Evolutionary conservation across 1,140 invertebrate species (phyloP).

Genomic region (Bilobella aurantiaca): DNA sequence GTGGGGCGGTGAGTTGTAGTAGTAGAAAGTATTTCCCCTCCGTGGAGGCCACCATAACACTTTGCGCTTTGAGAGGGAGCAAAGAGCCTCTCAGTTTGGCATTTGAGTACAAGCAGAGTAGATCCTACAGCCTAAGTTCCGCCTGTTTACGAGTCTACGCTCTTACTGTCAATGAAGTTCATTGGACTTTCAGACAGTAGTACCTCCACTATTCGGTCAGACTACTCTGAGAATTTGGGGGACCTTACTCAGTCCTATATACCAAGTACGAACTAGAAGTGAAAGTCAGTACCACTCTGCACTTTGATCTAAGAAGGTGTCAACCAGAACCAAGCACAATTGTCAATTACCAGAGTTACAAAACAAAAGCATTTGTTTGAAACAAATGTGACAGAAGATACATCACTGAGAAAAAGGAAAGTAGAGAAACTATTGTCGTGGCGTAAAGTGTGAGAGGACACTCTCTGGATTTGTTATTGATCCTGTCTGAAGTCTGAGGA

Average conservation of each 20-base stretch:
- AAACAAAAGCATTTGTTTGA: background rate
- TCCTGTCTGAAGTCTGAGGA: background rate
- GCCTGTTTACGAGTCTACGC: background rate
- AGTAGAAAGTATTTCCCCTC: background rate
- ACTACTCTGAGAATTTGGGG: too few species aligned
- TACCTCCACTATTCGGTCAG: too few species aligned
- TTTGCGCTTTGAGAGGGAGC: background rate
- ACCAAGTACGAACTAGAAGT: too few species aligned
- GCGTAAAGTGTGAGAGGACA: too few species aligned
- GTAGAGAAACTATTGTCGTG: too few species aligned
- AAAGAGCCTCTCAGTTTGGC: background rate
- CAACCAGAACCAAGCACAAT: too few species aligned
- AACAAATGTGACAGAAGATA: background rate
- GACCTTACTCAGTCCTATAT: too few species aligned
- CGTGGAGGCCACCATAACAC: background rate
- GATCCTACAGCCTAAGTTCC: background rate
- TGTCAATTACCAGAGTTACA: background rate
- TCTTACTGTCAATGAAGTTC: background rate
- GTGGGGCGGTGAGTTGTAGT: too few species aligned
- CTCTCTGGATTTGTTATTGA: too few species aligned
- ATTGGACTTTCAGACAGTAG: background rate
- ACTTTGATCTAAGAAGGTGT: background rate
- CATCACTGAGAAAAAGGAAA: background rate
- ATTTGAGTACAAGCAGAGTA: background rate
- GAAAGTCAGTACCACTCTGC: background rate